Base-by-base conservation (phyloP, 2,888 invertebrate genomes). In the Cantharis flavilabris region DNA sequence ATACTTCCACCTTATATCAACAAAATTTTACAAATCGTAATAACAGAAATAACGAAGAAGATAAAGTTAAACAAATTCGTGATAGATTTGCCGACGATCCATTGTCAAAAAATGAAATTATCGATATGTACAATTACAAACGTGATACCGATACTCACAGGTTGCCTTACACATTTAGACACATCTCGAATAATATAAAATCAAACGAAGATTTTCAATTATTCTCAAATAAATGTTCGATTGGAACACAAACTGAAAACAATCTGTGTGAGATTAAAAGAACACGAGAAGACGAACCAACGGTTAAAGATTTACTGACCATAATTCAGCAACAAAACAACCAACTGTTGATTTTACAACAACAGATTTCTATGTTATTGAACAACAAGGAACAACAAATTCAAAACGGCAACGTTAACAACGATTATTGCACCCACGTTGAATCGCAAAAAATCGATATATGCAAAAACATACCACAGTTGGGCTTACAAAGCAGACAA, bases 261-360 rank as follows among this genome's bases (percentile, higher is more conserved):
- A 88, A 73, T 85, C 77, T 69, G 86, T 86, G 75, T 84, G 85
- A 23, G 70, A 82, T 28, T 83, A 85, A 16, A 84, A 85, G 79
- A 88, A 88, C 69, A 80, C 89, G 49, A 88, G 89, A 80, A 88
- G 89, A 90, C 69, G 91, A 91, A 83, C 91, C 91, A 10, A 90
- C 91, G 20, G 90, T 91, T 20, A 88, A 89, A 74, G 92, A 93
- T 84, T 86, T 94, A 72, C 89, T 93, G 78, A 90, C 92, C 84
- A 91, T 94, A 76, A 92, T 94, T 65, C 91, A 92, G 84, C 89
- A 91, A 74, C 93, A 93, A 86, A 93, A 92, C 87, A 92, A 93
- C 81, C 93, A 93, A 83, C 87, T 94, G 26, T 90, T 92, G 83
- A 83, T 90, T 73, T 86, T 94, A 30, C 93, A 94, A 85, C 90